Evolutionary conservation across 1,140 invertebrate species (phyloP).

Genomic region (Heliconius hermathena): DNA sequence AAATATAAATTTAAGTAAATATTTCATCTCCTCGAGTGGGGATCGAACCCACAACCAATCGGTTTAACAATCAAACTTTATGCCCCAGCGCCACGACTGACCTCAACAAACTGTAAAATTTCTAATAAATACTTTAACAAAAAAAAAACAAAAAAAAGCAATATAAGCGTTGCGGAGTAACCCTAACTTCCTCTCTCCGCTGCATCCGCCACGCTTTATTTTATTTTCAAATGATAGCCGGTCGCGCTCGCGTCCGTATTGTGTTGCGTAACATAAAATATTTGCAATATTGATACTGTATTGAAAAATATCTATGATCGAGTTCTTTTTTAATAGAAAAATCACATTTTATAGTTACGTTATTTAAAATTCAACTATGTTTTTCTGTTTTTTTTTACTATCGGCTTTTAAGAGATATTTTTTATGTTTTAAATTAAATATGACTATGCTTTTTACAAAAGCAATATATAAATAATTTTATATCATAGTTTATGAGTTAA

Average conservation of each 20-base stretch:
- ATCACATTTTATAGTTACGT: neutral
- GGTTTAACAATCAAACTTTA: no score
- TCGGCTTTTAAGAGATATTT: neutral
- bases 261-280: constrained; percentile 38
- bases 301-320: neutral
- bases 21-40: no score
- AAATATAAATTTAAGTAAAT: no score
- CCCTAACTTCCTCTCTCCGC: constrained; percentile 53
- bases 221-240: constrained; percentile 49
- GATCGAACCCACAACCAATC: no score
- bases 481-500: no score
- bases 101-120: neutral
- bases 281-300: constrained; percentile 15
- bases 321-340: neutral
- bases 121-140: neutral
- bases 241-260: constrained; percentile 48
- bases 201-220: constrained; percentile 58
- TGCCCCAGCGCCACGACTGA: no score
- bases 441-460: no score
- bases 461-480: no score
- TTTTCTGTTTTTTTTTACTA: neutral
- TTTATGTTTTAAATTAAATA: neutral
- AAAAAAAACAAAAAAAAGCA: neutral
- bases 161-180: constrained; percentile 16
- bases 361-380: neutral